Base-by-base conservation (phyloP, 2,113 vertebrate genomes). In the Alligator sinensis region DNA sequence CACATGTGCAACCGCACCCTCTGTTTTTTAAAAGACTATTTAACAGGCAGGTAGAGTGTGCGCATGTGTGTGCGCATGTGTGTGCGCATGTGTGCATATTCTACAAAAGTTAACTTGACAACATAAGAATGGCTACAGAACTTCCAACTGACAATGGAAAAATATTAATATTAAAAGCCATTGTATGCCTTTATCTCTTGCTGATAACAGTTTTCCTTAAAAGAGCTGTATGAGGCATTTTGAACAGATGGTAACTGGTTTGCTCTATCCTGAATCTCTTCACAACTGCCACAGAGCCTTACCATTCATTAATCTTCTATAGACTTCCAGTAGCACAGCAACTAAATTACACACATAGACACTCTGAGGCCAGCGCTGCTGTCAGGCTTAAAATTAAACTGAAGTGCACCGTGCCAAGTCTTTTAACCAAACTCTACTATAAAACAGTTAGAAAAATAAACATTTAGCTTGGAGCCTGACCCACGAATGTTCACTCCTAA, bases 221-320 rank as follows among this genome's bases (percentile, higher is more conserved):
- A 98, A 99, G 98, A 99, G 98, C 98, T 98, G 98, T 98, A 99
- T 98, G 98, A 98, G 98, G 98, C 97, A 98, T 99, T 98, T 91
- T 97, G 98, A 99, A 99, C 99, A 99, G 99, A 99, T 99, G 99
- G 99, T 98, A 98, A 98, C 98, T 98, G 98, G 98, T 98, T 98
- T 98, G 93, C 98, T 98, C 98, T 98, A 98, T 98, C 98, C 98
- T 98, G 98, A 97, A 98, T 98, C 98, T 98, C 98, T 98, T 98
- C 98, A 98, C 98, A 98, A 99, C 98, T 99, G 99, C 99, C 99
- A 98, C 98, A 93, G 97, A 98, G 98, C 97, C 98, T 98, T 98
- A 98, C 98, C 97, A 98, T 99, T 99, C 99, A 99, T 99, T 99
- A 99, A 99, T 99, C 99, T 99, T 99, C 98, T 97, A 98, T 98